These are phyloP conservation scores for Sigmodon hispidus DNA, from an alignment of 2,113 vertebrate species.

Conservation along the genomic window DNA sequence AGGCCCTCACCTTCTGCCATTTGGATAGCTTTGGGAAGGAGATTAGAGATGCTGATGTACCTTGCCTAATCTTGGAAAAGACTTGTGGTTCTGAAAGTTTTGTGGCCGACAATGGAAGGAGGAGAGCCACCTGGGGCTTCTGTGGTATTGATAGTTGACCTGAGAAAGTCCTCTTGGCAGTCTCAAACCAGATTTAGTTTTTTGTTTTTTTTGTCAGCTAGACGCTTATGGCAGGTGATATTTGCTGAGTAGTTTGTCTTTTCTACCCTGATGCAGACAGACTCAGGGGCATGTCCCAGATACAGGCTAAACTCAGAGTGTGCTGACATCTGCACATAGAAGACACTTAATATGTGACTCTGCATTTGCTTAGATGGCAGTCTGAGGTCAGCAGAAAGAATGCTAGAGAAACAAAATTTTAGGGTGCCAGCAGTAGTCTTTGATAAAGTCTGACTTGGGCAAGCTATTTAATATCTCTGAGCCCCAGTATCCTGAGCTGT, in stretches of 20 bases:
- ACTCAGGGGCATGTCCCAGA: slow-evolving; percentile 22
- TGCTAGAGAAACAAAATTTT: slow-evolving; percentile 30
- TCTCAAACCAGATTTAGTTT: not conserved
- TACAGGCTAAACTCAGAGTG: slow-evolving; percentile 13
- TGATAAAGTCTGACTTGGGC: not conserved
- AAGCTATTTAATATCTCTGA: slow-evolving; percentile 1
- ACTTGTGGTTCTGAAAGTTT: not conserved
- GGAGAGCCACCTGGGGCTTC: not conserved
- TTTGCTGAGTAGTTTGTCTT: slow-evolving; percentile 48
- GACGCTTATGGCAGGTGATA: slow-evolving; percentile 50
- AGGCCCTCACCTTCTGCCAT: not conserved
- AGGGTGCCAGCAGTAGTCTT: not conserved
- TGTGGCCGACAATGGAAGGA: not conserved
- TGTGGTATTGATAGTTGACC: not conserved
- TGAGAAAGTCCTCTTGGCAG: not conserved
- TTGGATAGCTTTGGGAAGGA: not conserved
- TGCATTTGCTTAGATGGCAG: slow-evolving; percentile 42
- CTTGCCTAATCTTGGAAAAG: not conserved
- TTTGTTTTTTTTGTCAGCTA: not conserved
- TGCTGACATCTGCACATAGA: slow-evolving; percentile 43
- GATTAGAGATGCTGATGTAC: not conserved
- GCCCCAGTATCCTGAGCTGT: not conserved
- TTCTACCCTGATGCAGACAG: slow-evolving; percentile 37
- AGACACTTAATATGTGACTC: slow-evolving; percentile 52
- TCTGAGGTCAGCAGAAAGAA: slow-evolving; percentile 52